A percentile compares a stretch with the other conserved stretches of the same genome.
phyloP scores from a whole-genome alignment of 2,888 invertebrate species.

The Coelopa pilipes region DNA sequence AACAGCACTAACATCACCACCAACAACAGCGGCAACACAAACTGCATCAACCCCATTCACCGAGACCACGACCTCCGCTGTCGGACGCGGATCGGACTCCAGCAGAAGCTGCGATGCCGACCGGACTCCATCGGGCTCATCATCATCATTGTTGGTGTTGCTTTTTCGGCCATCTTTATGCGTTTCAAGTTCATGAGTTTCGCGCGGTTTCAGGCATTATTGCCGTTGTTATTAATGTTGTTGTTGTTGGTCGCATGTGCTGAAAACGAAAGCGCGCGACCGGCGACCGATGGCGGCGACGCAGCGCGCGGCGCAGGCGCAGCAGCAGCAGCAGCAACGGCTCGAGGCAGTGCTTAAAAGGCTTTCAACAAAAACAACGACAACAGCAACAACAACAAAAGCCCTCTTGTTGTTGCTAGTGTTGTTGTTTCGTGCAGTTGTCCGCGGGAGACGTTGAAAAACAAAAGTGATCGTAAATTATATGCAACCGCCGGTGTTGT shows the following conservation, averaged over 20 bases:
- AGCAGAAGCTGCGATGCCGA: neutral
- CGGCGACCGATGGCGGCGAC: neutral
- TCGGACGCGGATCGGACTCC: neutral
- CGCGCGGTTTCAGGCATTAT: neutral
- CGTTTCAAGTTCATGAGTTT: slow-evolving; percentile 18
- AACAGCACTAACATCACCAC: neutral
- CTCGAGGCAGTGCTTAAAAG: neutral
- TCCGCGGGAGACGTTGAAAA: neutral
- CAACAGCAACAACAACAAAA: neutral
- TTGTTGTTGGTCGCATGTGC: neutral
- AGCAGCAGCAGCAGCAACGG: neutral
- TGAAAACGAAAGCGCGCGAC: slow-evolving; percentile 29
- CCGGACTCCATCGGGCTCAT: too few relatives aligned
- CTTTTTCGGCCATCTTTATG: neutral
- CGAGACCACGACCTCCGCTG: neutral
- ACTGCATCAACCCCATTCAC: too few relatives aligned
- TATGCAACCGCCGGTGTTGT: neutral
- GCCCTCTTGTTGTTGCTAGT: neutral
- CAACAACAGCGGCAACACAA: neutral
- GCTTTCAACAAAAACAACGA: neutral
- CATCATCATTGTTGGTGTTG: neutral
- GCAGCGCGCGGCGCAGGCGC: neutral
- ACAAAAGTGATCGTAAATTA: slow-evolving; percentile 27
- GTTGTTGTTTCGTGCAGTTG: neutral
- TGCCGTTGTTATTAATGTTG: neutral